Percentiles rank a stretch among this genome's conserved stretches.
phyloP scores from a whole-genome alignment of 2,113 vertebrate genomes.

The Corvus hawaiiensis region DNA sequence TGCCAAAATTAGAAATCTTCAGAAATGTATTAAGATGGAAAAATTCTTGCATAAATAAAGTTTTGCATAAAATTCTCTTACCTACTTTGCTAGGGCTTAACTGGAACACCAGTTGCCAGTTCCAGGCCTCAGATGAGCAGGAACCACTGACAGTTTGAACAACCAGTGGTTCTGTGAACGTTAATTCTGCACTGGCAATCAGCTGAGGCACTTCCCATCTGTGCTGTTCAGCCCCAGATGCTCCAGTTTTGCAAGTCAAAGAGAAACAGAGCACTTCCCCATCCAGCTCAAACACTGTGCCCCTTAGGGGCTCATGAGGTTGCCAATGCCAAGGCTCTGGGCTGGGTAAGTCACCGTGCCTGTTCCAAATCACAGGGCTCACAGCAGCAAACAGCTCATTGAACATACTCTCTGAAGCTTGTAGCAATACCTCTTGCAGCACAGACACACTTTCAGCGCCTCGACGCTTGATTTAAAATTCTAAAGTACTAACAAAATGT shows the following conservation, averaged over 20 bases:
- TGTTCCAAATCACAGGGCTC: not conserved
- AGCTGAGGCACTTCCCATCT: not conserved
- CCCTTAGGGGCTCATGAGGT: not conserved
- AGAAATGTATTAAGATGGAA: not conserved
- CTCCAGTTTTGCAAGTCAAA: not conserved
- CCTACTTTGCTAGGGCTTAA: not conserved
- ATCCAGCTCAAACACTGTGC: not conserved
- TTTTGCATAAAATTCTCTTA: not conserved
- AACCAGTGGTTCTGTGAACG: not conserved
- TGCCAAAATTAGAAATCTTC: not conserved
- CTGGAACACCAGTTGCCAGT: not conserved
- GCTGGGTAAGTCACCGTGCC: not conserved
- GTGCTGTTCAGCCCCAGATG: not conserved
- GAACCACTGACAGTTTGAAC: not conserved
- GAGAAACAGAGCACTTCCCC: not conserved
- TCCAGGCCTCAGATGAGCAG: not conserved
- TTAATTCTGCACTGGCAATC: not conserved
- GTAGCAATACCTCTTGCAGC: not conserved
- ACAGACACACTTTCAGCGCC: not conserved
- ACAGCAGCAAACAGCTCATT: not conserved
- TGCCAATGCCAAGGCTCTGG: not conserved
- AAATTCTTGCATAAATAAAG: not conserved
- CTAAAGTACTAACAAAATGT: not conserved
- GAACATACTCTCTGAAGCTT: not conserved
- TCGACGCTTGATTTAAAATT: not conserved